Base-by-base conservation (phyloP, 2,888 invertebrate genomes). In the Schrankia costaestrigalis region DNA sequence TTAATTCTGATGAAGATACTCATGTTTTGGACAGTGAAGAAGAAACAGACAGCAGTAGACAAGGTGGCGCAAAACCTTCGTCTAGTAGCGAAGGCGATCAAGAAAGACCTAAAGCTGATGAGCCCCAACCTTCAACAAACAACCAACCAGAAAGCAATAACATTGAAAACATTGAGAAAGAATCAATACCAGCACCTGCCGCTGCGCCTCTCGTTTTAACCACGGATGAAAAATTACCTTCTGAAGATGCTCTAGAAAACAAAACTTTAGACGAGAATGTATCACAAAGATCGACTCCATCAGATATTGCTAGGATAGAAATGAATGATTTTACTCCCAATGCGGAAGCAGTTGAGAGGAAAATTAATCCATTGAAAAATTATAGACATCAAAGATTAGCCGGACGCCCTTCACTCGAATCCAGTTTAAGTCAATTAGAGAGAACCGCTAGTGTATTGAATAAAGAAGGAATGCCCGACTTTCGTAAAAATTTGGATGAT, bases 321-420 rank as follows among this genome's bases (percentile, higher is more conserved):
- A 48, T 37, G 15, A 37, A 47, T n/a, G 57, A 56, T 12, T 29
- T 40, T 3, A 30, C 35, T 10, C 63, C 61, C n/a, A 50, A 47
- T 0, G 63, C 58, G 2, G 76, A 72, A 19, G 62, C 70, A 6
- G 69, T 66, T 1, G 78, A 79, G 27, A 73, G 77, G 37, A 89
- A 89, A 64, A 83, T 82, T 11, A 88, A 83, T 46, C 61, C 83
- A 17, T 43, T 89, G 24, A 89, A 89, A 47, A 89, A 88, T 56
- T 89, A 89, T 43, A 75, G 89, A 57, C 89, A 89, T 56, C 87
- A 86, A 41, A 69, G 87, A 7, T 72, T 75, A 0, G 69, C 69
- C 0, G 70, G 51, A 35, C 71, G 84, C 11, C 61, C 81, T 1
- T 67, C 68, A n/a, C 63, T 71, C 0, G 88, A 88, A 51, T 89